These are phyloP conservation scores for Rhyzopertha dominica DNA, from an alignment of 1,140 invertebrate genomes.

Conservation along the genomic window DNA sequence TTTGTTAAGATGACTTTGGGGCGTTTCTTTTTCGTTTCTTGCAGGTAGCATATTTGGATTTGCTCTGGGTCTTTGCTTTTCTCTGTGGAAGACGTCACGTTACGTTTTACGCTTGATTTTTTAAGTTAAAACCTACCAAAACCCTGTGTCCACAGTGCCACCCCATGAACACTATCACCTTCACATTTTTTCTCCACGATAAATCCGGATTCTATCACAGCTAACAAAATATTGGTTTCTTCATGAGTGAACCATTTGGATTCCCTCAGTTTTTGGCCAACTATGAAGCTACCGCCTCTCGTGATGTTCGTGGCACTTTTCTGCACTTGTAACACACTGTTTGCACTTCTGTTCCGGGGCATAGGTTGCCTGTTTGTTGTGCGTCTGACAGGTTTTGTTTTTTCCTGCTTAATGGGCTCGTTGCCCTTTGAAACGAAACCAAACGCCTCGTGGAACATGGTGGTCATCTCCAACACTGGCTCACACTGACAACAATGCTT, in stretches of 20 bases:
- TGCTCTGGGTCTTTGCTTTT: conserved; percentile 64
- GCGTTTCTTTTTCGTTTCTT: conserved; percentile 56
- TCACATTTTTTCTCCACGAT: conserved; percentile 57
- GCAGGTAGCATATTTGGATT: conserved; percentile 59
- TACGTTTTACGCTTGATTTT: neutral
- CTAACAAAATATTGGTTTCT: conserved; percentile 60
- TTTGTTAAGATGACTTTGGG: conserved; percentile 55
- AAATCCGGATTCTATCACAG: conserved; percentile 63
- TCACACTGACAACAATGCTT: no score
- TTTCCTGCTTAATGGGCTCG: neutral
- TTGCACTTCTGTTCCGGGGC: no score
- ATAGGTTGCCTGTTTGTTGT: neutral
- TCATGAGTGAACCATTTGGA: conserved; percentile 64
- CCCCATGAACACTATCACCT: conserved; percentile 48
- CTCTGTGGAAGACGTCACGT: conserved; percentile 46
- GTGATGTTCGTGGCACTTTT: conserved; percentile 32
- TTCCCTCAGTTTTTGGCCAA: conserved; percentile 60
- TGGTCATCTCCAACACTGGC: no score
- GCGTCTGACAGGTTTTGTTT: neutral
- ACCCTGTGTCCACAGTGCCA: conserved; percentile 60
- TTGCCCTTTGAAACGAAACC: no score
- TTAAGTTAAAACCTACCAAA: conserved; percentile 52
- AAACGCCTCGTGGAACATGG: no score
- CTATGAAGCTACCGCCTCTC: conserved; percentile 58
- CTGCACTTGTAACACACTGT: conserved; percentile 47